These are phyloP conservation scores for Ylistrum balloti DNA, from an alignment of 1,140 invertebrate species.

Conservation along the genomic window DNA sequence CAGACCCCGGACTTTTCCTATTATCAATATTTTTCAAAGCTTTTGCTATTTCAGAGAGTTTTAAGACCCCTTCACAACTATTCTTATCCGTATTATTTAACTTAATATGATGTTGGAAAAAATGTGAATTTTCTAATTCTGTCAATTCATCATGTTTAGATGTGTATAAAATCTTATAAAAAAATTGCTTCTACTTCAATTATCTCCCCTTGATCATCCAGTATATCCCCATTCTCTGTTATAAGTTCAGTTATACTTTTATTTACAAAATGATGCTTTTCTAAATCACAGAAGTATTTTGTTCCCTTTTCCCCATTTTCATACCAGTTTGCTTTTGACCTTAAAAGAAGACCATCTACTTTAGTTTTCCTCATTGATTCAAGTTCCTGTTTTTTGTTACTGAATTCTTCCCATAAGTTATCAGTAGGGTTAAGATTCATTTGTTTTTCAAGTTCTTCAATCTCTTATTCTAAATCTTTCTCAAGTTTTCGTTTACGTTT, in stretches of 20 bases:
- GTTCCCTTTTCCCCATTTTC: too few relatives aligned
- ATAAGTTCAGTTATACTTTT: constrained; percentile 43
- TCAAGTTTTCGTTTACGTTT: too few relatives aligned
- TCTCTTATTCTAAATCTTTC: too few relatives aligned
- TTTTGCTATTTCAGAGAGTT: constrained; percentile 15
- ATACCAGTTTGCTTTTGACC: too few relatives aligned
- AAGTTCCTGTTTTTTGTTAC: too few relatives aligned
- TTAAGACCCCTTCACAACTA: constrained; percentile 26
- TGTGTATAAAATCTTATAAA: constrained; percentile 6
- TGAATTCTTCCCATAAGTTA: too few relatives aligned
- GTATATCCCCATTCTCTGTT: neutral
- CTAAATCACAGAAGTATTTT: too few relatives aligned
- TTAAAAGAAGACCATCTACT: too few relatives aligned
- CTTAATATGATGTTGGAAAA: constrained; percentile 36
- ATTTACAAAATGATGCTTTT: constrained; percentile 31
- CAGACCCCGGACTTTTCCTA: constrained; percentile 42
- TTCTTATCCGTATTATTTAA: neutral
- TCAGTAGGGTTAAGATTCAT: too few relatives aligned
- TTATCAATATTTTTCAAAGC: constrained; percentile 28
- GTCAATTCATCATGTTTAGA: neutral
- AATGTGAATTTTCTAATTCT: neutral
- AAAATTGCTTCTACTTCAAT: neutral
- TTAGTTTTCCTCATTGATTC: too few relatives aligned
- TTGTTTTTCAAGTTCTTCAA: too few relatives aligned
- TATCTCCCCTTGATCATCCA: neutral